Conservation (phyloP, 2,888 invertebrate genomes). For the Drosophila tanythrix region DNA sequence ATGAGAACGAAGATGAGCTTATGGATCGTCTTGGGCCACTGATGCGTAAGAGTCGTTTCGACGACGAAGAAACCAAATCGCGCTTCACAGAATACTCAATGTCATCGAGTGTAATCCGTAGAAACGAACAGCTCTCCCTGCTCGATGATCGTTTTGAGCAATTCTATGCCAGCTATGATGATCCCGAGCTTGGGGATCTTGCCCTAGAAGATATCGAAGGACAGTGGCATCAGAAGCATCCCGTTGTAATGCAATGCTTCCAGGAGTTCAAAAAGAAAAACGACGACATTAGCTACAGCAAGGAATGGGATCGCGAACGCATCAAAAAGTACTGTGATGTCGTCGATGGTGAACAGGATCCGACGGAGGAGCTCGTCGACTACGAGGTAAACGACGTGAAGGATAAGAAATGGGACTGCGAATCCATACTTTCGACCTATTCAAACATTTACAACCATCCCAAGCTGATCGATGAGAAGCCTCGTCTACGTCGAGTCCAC, state of each 20-base stretch:
- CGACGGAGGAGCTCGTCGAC: slow-evolving; percentile 87
- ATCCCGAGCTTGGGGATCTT: slow-evolving; percentile 94
- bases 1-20: slow-evolving; percentile 85
- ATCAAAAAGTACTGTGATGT: slow-evolving; percentile 78
- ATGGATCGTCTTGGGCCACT: slow-evolving; percentile 85
- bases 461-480: slow-evolving; percentile 90
- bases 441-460: slow-evolving; percentile 97
- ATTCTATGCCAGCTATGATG: slow-evolving; percentile 93
- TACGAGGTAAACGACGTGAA: slow-evolving; percentile 88
- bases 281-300: slow-evolving; percentile 86
- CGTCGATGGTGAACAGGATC: slow-evolving; percentile 85
- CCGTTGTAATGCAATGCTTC: slow-evolving; percentile 89
- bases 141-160: slow-evolving; percentile 96
- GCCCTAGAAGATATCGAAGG: slow-evolving; percentile 96
- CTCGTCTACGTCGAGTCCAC: slow-evolving; percentile 87
- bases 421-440: slow-evolving; percentile 95
- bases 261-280: slow-evolving; percentile 90
- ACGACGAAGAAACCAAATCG: slow-evolving; percentile 91
- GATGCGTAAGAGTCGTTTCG: slow-evolving; percentile 84
- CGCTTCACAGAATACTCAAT: slow-evolving; percentile 97
- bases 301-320: slow-evolving; percentile 86
- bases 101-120: slow-evolving; percentile 94
- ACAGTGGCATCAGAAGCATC: slow-evolving; percentile 86
- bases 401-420: slow-evolving; percentile 94
- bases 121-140: slow-evolving; percentile 92